Evolutionary conservation across 1,140 invertebrate species (phyloP).

Genomic region (Samia ricini): DNA sequence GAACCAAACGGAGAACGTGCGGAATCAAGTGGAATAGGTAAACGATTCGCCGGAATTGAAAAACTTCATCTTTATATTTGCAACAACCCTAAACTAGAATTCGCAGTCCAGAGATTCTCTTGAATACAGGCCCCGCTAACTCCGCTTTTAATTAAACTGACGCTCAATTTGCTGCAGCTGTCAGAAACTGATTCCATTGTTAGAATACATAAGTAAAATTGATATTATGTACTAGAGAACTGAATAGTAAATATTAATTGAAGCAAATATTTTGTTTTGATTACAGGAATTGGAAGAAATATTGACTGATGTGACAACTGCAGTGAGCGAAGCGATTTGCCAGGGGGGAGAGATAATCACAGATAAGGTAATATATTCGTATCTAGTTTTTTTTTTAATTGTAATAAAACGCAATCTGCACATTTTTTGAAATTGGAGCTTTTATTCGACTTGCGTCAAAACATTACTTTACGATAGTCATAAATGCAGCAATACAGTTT

Average conservation of each 20-base stretch:
- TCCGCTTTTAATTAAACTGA: constrained; percentile 46
- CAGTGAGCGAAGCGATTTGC: constrained; percentile 88
- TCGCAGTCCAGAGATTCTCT: constrained; percentile 18
- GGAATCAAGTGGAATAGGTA: background rate
- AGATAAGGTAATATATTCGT: constrained; percentile 80
- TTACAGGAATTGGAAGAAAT: constrained; percentile 92
- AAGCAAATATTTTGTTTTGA: constrained; percentile 40
- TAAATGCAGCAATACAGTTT: too few relatives aligned
- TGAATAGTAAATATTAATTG: background rate
- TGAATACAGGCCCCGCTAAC: constrained; percentile 26
- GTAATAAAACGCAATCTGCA: too few relatives aligned
- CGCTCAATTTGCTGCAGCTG: constrained; percentile 16
- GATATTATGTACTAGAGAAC: background rate
- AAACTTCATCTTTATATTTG: background rate
- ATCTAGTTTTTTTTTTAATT: too few relatives aligned
- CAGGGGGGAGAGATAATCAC: constrained; percentile 89
- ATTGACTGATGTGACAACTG: constrained; percentile 88
- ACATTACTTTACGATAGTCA: too few relatives aligned
- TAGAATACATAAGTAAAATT: constrained; percentile 12
- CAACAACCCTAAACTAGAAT: constrained; percentile 9
- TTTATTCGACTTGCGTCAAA: too few relatives aligned
- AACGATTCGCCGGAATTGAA: background rate
- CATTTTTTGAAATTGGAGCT: too few relatives aligned
- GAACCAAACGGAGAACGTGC: background rate
- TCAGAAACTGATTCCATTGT: constrained; percentile 20